Percentiles rank a stretch among this genome's conserved stretches.
Evolutionary conservation across 1,140 invertebrate species (phyloP).

Genomic region (Trachymyrmex septentrionalis): DNA sequence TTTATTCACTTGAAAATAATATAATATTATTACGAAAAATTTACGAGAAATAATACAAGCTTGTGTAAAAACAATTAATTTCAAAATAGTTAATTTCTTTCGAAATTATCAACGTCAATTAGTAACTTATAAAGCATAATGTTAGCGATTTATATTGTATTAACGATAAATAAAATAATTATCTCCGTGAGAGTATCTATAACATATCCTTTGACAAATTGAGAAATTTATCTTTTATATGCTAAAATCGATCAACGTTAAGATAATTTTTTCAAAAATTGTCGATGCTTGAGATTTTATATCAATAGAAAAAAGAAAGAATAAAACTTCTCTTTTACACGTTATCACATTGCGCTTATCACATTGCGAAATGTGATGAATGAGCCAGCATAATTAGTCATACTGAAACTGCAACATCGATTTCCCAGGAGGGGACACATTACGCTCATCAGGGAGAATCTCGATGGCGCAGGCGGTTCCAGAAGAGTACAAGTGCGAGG

Average conservation of each 20-base stretch:
- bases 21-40: slow-evolving; percentile 8
- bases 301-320: neutral
- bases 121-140: neutral
- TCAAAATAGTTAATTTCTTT: neutral
- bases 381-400: slow-evolving; percentile 69
- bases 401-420: slow-evolving; percentile 62
- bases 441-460: slow-evolving; percentile 60
- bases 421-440: slow-evolving; percentile 40
- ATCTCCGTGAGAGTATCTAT: neutral
- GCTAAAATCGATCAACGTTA: neutral
- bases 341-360: slow-evolving; percentile 35
- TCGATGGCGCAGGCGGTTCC: slow-evolving; percentile 57
- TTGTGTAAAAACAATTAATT: neutral
- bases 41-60: slow-evolving; percentile 15
- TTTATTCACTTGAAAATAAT: slow-evolving; percentile 23
- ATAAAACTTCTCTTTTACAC: slow-evolving; percentile 1
- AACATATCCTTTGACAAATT: neutral
- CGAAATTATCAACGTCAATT: neutral
- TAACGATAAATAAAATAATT: neutral
- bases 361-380: slow-evolving; percentile 64
- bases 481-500: slow-evolving; percentile 69
- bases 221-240: neutral
- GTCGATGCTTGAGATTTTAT: neutral
- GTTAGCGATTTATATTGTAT: neutral
- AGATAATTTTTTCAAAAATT: neutral